Evolutionary conservation across 1,140 invertebrate genomes (phyloP), one percentile per base, ranked within the genome.

Genomic region (Piezodorus guildinii): DNA sequence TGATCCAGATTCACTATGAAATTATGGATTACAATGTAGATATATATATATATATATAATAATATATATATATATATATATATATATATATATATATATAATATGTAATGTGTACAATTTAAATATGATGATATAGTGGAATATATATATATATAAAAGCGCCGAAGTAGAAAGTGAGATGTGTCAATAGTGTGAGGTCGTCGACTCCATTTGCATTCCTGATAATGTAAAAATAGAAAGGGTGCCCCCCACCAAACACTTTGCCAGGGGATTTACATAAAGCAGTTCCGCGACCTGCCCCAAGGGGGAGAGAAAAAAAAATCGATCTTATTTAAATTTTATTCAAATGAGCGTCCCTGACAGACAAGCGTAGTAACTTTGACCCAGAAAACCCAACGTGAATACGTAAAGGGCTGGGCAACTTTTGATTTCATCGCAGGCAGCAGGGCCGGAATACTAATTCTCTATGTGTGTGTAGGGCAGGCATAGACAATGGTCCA

Each of bases 251-350:
- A 17, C 46, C n/a, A 21, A 21, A 21, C n/a, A 21, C n/a, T 19
- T 17, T 17, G 46, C n/a, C n/a, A 19, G 17, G 27, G 52, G 52
- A 56, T 56, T 56, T 56, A 56, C 52, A 56, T 56, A 56, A 56
- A 56, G 23, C 17, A 23, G 23, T 23, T 23, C 23, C 52, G 52
- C 52, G 52, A 56, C 52, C 52, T 56, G 52, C 52, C 52, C 52
- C 52, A 56, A 56, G 23, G 52, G 52, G 52, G 15, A 23, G 52
- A 19, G 23, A 52, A 64, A 64, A 56, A 56, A 65, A 65, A 64
- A 66, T 67, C 63, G 63, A 67, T 67, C 61, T 62, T 62, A 67
- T 64, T 65, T 62, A 63, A 65, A 67, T 64, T 67, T 54, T 65
- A 64, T 64, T 67, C 60, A 65, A 67, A 67, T 65, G 63, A 63